Percentiles rank a stretch among this genome's conserved stretches.
These are phyloP conservation scores for Drosophila sechellia DNA, from an alignment of 1,140 invertebrate genomes.

Conservation along the genomic window DNA sequence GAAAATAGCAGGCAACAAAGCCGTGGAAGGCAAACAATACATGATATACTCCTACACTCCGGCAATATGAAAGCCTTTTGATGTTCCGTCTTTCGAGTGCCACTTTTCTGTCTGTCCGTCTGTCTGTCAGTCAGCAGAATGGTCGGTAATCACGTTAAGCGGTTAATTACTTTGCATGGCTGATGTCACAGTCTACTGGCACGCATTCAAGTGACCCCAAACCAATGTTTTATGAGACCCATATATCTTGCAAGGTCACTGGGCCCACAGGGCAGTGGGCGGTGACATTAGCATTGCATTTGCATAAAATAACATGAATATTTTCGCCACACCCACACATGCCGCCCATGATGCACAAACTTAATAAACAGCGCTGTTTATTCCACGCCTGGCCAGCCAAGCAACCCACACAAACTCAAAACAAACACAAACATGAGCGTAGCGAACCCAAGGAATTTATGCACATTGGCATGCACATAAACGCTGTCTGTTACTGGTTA, in stretches of 20 bases:
- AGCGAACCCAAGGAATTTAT: constrained; percentile 35
- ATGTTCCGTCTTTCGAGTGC: constrained; percentile 26
- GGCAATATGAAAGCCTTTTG: constrained; percentile 51
- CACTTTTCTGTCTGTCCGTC: constrained; percentile 16
- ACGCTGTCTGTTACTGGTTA: constrained; percentile 29
- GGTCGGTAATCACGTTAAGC: constrained; percentile 65
- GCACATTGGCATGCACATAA: constrained; percentile 54
- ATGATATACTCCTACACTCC: constrained; percentile 7
- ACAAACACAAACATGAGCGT: constrained; percentile 4
- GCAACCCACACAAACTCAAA: constrained; percentile 2
- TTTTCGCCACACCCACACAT: constrained; percentile 28
- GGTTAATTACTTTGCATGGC: constrained; percentile 64
- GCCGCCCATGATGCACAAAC: constrained; percentile 49
- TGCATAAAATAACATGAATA: constrained; percentile 67
- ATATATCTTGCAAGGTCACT: constrained; percentile 47
- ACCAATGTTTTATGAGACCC: constrained; percentile 47
- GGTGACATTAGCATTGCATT: constrained; percentile 65
- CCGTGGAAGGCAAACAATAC: constrained; percentile 11
- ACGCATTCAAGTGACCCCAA: constrained; percentile 33
- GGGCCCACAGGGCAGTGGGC: neutral
- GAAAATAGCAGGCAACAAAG: constrained; percentile 19
- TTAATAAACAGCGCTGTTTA: constrained; percentile 69
- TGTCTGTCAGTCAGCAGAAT: constrained; percentile 11
- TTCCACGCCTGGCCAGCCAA: constrained; percentile 34
- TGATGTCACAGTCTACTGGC: constrained; percentile 20